These are phyloP conservation scores for Halichondria panicea DNA, from an alignment of 37 sponge, comb jelly and placozoan genomes.

Conservation along the genomic window DNA sequence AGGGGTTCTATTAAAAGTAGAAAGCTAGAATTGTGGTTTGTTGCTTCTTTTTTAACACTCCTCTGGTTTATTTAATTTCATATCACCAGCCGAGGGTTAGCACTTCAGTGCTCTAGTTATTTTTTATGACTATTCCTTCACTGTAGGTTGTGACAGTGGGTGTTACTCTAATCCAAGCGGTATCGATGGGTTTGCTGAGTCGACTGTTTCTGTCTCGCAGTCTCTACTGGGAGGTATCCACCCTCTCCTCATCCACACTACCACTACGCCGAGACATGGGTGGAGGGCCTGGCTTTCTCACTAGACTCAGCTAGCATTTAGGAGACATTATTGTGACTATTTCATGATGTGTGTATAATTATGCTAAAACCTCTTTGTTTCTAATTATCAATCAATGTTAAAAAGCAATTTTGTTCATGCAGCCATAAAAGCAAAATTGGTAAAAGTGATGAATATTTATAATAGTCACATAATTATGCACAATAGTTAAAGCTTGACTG, in stretches of 20 bases:
- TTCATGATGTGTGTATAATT: not conserved
- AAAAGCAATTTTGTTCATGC: no score
- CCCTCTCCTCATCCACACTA: constrained; percentile 67
- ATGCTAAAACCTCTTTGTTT: no score
- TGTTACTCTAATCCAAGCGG: constrained; percentile 46
- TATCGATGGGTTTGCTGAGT: constrained; percentile 53
- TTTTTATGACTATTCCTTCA: not conserved
- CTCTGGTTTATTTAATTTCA: no score
- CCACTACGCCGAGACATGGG: constrained; percentile 70
- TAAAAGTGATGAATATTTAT: no score
- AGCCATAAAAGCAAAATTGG: no score
- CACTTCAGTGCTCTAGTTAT: not conserved
- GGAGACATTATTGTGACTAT: not conserved
- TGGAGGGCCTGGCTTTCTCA: constrained; percentile 24
- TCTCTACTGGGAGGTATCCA: constrained; percentile 87
- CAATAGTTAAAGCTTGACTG: not conserved
- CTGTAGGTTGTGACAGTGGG: constrained; percentile 64
- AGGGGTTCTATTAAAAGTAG: no score
- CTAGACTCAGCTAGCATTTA: constrained; percentile 9
- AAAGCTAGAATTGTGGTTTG: no score
- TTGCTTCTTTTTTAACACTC: not conserved
- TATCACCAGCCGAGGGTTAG: no score
- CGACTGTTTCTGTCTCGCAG: constrained; percentile 71
- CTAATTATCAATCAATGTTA: no score
- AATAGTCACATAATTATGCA: not conserved